Conservation (phyloP, 1,140 invertebrate genomes). For the Oncopeltus fasciatus region DNA sequence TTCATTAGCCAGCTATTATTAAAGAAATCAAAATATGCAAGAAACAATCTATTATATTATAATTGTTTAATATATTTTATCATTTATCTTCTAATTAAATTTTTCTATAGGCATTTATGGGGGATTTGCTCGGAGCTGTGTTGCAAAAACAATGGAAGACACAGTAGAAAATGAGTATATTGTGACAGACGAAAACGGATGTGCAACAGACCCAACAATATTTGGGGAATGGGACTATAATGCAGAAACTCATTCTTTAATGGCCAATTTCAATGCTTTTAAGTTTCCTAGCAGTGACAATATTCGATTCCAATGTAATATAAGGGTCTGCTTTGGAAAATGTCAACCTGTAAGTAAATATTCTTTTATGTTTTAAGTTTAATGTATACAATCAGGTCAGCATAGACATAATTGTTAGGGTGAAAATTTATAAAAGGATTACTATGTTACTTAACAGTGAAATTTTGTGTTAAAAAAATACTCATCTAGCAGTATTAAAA, state of each 20-base stretch:
- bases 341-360: conserved; percentile 70
- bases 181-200: conserved; percentile 86
- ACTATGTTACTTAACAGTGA: no score
- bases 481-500: no score
- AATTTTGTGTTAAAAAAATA: no score
- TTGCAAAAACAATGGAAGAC: conserved; percentile 82
- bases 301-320: conserved; percentile 90
- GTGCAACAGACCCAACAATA: conserved; percentile 79
- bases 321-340: conserved; percentile 84
- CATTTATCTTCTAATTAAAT: no score
- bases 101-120: conserved; percentile 69
- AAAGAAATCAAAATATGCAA: no score
- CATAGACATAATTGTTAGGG: no score
- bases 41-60: no score
- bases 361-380: no score
- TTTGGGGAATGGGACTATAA: conserved; percentile 88
- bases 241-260: conserved; percentile 60
- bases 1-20: no score
- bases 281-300: conserved; percentile 91
- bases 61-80: no score
- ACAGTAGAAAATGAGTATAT: conserved; percentile 79
- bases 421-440: no score
- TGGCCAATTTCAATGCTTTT: conserved; percentile 84
- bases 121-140: conserved; percentile 80
- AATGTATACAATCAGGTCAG: no score